Evolutionary conservation across 1,140 invertebrate species (phyloP).

Genomic region (Periplaneta americana): DNA sequence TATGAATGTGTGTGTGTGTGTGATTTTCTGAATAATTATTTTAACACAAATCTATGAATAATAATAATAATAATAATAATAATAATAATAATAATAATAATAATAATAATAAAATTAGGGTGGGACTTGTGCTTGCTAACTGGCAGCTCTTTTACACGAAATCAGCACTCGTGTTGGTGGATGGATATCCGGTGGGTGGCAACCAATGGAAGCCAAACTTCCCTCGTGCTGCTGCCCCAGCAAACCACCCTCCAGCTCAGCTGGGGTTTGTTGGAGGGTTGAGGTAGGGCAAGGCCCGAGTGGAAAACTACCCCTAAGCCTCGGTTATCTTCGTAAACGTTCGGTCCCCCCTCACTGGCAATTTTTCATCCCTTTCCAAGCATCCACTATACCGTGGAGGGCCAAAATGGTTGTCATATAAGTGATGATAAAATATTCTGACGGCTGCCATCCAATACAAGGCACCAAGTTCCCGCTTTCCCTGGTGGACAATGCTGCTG

Average conservation of each 20-base stretch:
- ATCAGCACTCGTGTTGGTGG: background rate
- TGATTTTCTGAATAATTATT: too few species aligned
- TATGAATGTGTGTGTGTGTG: too few species aligned
- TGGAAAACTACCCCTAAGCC: background rate
- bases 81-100: too few species aligned
- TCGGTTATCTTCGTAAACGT: background rate
- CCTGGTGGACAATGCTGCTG: background rate
- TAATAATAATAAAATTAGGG: too few species aligned
- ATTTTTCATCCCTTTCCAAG: background rate
- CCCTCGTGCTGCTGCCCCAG: background rate
- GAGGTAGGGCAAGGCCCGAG: background rate
- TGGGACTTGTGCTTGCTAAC: too few species aligned
- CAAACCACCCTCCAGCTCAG: background rate
- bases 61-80: too few species aligned
- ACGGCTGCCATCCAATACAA: background rate
- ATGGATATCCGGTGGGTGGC: background rate
- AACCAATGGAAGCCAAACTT: background rate
- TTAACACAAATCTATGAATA: too few species aligned
- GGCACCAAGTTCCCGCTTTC: background rate
- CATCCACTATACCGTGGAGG: background rate
- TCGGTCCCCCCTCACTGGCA: background rate
- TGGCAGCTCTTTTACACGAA: background rate
- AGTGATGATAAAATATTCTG: background rate
- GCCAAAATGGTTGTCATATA: too few species aligned
- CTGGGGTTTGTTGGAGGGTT: background rate